Conservation (phyloP, 2,888 invertebrate genomes). For the Eutolmus rufibarbis region DNA sequence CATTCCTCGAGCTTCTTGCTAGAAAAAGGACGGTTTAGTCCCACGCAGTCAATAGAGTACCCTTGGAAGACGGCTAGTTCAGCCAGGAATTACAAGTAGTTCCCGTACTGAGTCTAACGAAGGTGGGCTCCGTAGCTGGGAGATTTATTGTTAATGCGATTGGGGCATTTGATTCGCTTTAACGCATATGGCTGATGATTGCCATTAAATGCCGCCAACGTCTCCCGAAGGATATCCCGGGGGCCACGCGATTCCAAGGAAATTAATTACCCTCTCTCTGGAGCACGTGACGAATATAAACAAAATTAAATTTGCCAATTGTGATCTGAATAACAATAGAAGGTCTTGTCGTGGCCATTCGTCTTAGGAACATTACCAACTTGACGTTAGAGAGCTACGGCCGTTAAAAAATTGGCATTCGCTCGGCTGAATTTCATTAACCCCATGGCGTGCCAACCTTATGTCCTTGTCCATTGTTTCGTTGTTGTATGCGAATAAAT, state of each 20-base stretch:
- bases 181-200: neutral
- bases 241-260: neutral
- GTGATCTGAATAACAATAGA: conserved; percentile 10
- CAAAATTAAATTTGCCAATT: conserved; percentile 7
- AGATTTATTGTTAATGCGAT: conserved; percentile 8
- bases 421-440: neutral
- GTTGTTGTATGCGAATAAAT: neutral
- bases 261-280: neutral
- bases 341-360: neutral
- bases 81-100: conserved; percentile 18
- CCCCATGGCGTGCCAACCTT: neutral
- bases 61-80: neutral
- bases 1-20: neutral
- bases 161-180: neutral
- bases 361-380: neutral
- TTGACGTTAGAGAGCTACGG: neutral
- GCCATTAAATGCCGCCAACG: neutral
- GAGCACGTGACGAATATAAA: conserved; percentile 13
- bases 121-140: neutral
- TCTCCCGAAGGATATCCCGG: neutral
- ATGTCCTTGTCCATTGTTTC: neutral
- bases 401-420: neutral
- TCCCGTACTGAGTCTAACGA: neutral
- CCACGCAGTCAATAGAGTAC: conserved; percentile 19
- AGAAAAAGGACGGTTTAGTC: neutral